phyloP scores from a whole-genome alignment of 2,888 invertebrate genomes.

The Aphidoletes aphidimyza region DNA sequence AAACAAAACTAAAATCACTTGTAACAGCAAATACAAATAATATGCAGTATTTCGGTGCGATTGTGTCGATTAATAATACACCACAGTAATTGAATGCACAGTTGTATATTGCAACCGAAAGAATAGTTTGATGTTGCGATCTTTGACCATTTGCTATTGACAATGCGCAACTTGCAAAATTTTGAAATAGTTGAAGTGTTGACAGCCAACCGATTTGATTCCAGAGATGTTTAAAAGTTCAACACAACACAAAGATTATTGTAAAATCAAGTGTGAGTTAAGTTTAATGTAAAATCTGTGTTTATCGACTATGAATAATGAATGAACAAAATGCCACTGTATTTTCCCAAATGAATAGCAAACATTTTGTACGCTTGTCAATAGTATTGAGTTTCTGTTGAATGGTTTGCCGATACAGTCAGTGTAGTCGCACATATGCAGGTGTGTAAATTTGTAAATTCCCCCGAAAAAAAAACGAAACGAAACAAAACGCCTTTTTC shows the following conservation, averaged over 20 bases:
- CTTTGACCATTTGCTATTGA: neutral
- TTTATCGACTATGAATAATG: conserved; percentile 17
- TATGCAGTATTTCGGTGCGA: too few species aligned
- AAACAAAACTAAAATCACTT: too few species aligned
- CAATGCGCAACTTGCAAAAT: neutral
- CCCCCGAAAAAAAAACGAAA: neutral
- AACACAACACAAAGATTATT: neutral
- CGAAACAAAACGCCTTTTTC: neutral
- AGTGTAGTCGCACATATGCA: neutral
- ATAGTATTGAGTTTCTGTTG: neutral
- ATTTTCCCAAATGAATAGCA: conserved; percentile 45
- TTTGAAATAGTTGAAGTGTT: conserved; percentile 1
- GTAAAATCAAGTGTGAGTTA: neutral
- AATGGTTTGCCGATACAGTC: neutral
- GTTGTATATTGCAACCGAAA: too few species aligned
- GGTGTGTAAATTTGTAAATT: neutral
- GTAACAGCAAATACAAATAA: too few species aligned
- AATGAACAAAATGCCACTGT: conserved; percentile 34
- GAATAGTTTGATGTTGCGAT: neutral
- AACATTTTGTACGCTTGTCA: conserved; percentile 34
- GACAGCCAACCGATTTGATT: neutral
- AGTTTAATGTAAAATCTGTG: conserved; percentile 25
- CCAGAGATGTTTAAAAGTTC: neutral
- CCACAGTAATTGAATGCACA: too few species aligned
- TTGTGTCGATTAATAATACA: too few species aligned